A percentile compares a stretch with the other conserved stretches of the same genome.
phyloP scores from a whole-genome alignment of 2,888 invertebrate species.

The Lysandra coridon region DNA sequence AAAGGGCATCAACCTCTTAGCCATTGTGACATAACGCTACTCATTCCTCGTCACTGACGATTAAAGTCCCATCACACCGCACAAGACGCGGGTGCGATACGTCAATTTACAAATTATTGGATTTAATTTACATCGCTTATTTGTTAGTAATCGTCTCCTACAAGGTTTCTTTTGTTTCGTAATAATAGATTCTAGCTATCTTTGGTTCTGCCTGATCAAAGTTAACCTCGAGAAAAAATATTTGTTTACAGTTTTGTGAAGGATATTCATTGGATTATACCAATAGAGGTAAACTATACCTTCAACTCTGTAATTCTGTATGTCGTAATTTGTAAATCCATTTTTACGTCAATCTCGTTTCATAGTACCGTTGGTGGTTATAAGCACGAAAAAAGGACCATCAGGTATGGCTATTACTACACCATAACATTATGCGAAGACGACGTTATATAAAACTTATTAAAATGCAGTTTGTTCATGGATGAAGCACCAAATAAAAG shows the following conservation, averaged over 20 bases:
- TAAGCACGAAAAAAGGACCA: neutral
- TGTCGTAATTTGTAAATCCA: neutral
- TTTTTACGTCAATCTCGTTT: neutral
- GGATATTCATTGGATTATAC: neutral
- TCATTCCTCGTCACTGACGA: slow-evolving; percentile 34
- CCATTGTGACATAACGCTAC: slow-evolving; percentile 53
- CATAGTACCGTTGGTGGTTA: neutral
- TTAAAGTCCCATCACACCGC: slow-evolving; percentile 34
- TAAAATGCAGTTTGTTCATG: neutral
- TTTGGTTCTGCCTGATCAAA: neutral
- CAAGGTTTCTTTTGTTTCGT: neutral
- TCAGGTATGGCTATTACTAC: neutral
- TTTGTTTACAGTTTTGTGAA: neutral
- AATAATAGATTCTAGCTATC: neutral
- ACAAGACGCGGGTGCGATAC: neutral
- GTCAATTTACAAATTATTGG: slow-evolving; percentile 3
- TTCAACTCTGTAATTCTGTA: neutral
- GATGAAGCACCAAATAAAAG: neutral
- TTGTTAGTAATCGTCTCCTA: neutral
- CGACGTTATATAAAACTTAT: neutral
- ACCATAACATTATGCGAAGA: neutral
- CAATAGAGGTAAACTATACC: neutral
- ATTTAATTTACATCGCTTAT: neutral
- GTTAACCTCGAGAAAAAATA: neutral
- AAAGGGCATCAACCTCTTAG: slow-evolving; percentile 42